A percentile compares a stretch with the other conserved stretches of the same genome.
Evolutionary conservation across 2,888 invertebrate species (phyloP).

Genomic region (Netelia virgata): DNA sequence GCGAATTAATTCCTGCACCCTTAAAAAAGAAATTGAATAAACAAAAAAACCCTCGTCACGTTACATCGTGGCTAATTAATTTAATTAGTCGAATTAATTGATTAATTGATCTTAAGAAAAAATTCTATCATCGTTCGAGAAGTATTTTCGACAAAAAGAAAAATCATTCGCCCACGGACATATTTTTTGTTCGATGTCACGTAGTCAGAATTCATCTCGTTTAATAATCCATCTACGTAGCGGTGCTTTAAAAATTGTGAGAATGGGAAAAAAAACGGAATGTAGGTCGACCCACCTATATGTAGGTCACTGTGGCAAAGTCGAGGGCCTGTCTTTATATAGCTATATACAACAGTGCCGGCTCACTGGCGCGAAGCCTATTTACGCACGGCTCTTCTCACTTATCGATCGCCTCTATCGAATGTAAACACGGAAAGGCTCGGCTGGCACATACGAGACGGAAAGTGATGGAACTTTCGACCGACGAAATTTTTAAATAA

Average conservation of each 20-base stretch:
- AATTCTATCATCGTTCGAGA: too few relatives aligned
- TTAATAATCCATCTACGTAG: slow-evolving; percentile 26
- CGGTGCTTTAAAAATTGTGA: slow-evolving; percentile 12
- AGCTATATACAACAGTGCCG: slow-evolving; percentile 30
- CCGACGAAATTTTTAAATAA: not conserved
- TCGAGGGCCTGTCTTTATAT: slow-evolving; percentile 36
- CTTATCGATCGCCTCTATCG: slow-evolving; percentile 77
- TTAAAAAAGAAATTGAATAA: not conserved
- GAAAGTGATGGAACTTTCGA: slow-evolving; percentile 10
- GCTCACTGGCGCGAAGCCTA: slow-evolving; percentile 35
- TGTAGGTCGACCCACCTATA: slow-evolving; percentile 59
- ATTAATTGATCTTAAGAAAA: not conserved
- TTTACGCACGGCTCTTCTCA: slow-evolving; percentile 52
- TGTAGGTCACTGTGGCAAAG: slow-evolving; percentile 75
- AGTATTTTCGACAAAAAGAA: too few relatives aligned
- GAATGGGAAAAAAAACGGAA: slow-evolving; percentile 34
- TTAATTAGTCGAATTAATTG: not conserved
- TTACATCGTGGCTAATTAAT: not conserved
- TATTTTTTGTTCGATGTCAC: not conserved
- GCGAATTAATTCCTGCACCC: not conserved
- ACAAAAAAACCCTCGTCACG: not conserved
- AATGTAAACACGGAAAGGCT: slow-evolving; percentile 74
- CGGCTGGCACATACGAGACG: slow-evolving; percentile 48
- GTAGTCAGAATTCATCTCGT: slow-evolving; percentile 30
- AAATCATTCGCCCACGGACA: too few relatives aligned